Evolutionary conservation across 1,140 invertebrate genomes (phyloP).

Genomic region (Diprion similis): DNA sequence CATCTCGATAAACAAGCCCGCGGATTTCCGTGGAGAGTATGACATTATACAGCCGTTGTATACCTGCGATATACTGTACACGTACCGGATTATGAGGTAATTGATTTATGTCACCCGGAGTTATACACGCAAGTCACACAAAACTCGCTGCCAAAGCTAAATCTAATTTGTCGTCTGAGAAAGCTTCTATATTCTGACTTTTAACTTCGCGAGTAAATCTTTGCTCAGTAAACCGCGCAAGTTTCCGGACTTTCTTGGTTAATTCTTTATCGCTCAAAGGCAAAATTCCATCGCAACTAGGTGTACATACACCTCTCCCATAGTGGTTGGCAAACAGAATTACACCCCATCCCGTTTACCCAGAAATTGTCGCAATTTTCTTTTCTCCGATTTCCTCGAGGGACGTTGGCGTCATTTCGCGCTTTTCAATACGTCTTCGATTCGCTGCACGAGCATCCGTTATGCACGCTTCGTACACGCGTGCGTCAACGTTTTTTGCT

Average conservation of each 20-base stretch:
- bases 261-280: slow-evolving; percentile 1
- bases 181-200: not conserved
- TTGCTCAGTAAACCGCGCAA: not conserved
- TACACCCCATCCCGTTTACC: not conserved
- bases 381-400: too few relatives aligned
- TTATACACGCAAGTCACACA: not conserved
- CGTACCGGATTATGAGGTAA: not conserved
- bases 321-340: not conserved
- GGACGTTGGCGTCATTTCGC: too few relatives aligned
- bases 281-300: not conserved
- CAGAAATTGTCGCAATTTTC: not conserved
- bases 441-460: too few relatives aligned
- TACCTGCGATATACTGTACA: too few relatives aligned
- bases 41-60: too few relatives aligned
- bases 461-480: too few relatives aligned
- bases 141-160: not conserved
- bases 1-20: too few relatives aligned
- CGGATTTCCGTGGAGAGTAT: too few relatives aligned
- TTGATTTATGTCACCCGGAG: not conserved
- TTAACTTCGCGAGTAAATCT: not conserved
- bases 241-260: not conserved
- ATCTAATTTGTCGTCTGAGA: not conserved
- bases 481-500: too few relatives aligned
- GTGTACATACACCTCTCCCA: too few relatives aligned
- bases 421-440: too few relatives aligned